These are phyloP conservation scores for Drosophila navojoa DNA, from an alignment of 1,140 invertebrate species.

Conservation along the genomic window DNA sequence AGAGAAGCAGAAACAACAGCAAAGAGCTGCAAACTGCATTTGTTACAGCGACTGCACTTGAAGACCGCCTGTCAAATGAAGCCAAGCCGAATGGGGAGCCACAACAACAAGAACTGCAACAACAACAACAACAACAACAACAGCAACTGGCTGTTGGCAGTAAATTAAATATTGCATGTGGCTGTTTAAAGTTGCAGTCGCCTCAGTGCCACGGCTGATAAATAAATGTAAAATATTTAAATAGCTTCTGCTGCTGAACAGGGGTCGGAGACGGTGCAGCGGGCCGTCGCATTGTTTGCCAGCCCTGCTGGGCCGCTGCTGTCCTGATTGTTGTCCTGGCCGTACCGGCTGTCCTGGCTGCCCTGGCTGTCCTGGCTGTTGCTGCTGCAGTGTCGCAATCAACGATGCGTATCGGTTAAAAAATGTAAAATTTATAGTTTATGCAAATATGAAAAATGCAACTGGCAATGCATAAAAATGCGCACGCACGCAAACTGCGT, in stretches of 20 bases:
- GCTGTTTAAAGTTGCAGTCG: slow-evolving; percentile 37
- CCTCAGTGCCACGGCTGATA: slow-evolving; percentile 28
- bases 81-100: slow-evolving; percentile 17
- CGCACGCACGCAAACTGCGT: slow-evolving; percentile 80
- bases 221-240: slow-evolving; percentile 75
- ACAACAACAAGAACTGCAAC: slow-evolving; percentile 5
- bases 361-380: not conserved
- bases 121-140: slow-evolving; percentile 4
- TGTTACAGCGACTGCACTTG: slow-evolving; percentile 43
- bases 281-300: slow-evolving; percentile 52
- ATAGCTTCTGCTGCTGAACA: slow-evolving; percentile 60
- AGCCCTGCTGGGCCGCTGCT: slow-evolving; percentile 30
- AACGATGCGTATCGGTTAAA: slow-evolving; percentile 82
- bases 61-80: slow-evolving; percentile 40
- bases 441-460: slow-evolving; percentile 83
- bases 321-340: slow-evolving; percentile 31
- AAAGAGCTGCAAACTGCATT: slow-evolving; percentile 33
- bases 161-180: slow-evolving; percentile 48
- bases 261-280: slow-evolving; percentile 25
- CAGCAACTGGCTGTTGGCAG: not conserved
- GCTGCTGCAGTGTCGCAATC: slow-evolving; percentile 58
- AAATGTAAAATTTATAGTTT: slow-evolving; percentile 83
- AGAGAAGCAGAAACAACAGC: not conserved
- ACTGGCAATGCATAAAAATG: slow-evolving; percentile 82
- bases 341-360: slow-evolving; percentile 32